phyloP scores from a whole-genome alignment of 2,888 invertebrate genomes.

The Idaea aversata region DNA sequence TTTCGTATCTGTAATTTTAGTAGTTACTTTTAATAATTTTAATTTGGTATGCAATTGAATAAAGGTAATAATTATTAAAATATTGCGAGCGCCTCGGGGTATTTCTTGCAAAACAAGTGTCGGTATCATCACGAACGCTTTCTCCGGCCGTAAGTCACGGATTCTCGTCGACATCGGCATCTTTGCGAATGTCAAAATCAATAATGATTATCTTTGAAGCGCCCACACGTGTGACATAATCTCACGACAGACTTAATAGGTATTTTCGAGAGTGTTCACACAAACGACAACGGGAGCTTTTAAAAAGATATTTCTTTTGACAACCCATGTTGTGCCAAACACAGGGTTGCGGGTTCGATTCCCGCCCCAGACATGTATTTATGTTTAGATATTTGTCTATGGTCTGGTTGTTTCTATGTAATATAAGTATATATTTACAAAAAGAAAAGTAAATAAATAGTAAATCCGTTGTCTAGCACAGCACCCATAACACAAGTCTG shows the following conservation, averaged over 20 bases:
- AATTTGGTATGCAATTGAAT: background rate
- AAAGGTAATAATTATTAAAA: constrained; percentile 31
- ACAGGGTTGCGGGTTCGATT: too few species aligned
- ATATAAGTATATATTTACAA: too few species aligned
- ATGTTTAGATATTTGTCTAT: too few species aligned
- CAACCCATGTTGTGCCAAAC: too few species aligned
- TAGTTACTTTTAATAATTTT: background rate
- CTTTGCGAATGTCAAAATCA: constrained; percentile 52
- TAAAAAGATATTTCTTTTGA: too few species aligned
- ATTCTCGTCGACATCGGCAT: constrained; percentile 25
- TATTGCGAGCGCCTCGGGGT: constrained; percentile 31
- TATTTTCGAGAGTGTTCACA: too few species aligned
- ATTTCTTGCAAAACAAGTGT: constrained; percentile 42
- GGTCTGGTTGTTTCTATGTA: too few species aligned
- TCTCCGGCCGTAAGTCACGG: constrained; percentile 54
- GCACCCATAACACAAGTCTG: too few species aligned
- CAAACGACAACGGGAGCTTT: too few species aligned
- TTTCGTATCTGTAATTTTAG: background rate
- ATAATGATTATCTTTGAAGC: constrained; percentile 40
- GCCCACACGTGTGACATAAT: constrained; percentile 47
- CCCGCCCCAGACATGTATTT: too few species aligned
- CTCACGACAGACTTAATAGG: constrained; percentile 24
- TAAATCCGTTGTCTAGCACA: too few species aligned
- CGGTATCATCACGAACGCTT: constrained; percentile 38
- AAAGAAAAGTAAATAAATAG: too few species aligned